Percentiles rank a stretch among this genome's conserved stretches.
phyloP scores from a whole-genome alignment of 2,113 vertebrate species.

The Isichthys henryi region DNA sequence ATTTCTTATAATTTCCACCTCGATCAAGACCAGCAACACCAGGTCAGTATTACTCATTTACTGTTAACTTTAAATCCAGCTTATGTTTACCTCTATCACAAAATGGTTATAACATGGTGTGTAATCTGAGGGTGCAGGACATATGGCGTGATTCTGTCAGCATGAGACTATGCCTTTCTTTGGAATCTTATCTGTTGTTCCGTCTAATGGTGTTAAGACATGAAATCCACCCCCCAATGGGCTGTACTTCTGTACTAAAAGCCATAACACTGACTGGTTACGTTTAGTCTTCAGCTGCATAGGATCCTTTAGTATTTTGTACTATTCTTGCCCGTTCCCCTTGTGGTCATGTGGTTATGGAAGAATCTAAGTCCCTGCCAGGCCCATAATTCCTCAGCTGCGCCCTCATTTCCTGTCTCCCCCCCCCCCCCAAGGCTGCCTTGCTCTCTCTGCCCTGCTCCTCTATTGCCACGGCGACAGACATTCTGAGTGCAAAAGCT shows the following conservation, averaged over 20 bases:
- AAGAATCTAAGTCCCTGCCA: constrained; percentile 14
- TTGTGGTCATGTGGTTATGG: constrained; percentile 9
- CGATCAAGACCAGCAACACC: not conserved
- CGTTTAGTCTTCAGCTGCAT: not conserved
- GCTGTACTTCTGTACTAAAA: not conserved
- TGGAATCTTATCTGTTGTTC: not conserved
- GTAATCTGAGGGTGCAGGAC: not conserved
- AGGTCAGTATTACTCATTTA: not conserved
- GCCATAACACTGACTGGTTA: not conserved
- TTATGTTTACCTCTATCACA: not conserved
- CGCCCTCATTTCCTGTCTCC: constrained; percentile 25
- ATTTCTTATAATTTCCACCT: not conserved
- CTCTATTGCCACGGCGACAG: constrained; percentile 23
- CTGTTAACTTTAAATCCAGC: not conserved
- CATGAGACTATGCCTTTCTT: not conserved
- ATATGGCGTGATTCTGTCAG: not conserved
- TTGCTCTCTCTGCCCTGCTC: not conserved
- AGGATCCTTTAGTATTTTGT: not conserved
- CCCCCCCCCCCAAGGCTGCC: not conserved
- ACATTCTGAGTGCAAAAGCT: constrained; percentile 14
- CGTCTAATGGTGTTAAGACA: not conserved
- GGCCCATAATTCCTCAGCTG: constrained; percentile 26
- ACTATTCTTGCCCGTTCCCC: not conserved
- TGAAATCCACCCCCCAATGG: not conserved
- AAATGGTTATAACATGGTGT: not conserved